A percentile compares a stretch with the other conserved stretches of the same genome.
phyloP scores from a whole-genome alignment of 2,797 vertebrate genomes.

The Argyrosomus regius region DNA sequence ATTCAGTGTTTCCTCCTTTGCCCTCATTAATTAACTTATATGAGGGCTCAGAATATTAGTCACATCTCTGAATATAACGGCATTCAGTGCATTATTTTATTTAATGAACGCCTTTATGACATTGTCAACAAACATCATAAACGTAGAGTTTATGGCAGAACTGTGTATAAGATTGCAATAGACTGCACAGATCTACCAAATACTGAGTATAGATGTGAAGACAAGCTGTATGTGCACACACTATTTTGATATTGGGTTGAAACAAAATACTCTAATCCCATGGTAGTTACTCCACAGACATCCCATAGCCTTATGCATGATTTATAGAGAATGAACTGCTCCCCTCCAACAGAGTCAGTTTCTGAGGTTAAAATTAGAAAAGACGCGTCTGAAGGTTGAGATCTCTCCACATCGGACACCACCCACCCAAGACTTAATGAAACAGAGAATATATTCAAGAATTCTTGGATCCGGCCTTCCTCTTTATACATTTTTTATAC shows the following conservation, averaged over 20 bases:
- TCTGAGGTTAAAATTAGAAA: constrained; percentile 49
- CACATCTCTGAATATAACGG: too few relatives aligned
- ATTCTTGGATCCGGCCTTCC: constrained; percentile 13
- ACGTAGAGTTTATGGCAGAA: background rate
- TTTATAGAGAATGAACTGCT: constrained; percentile 15
- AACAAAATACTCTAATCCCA: background rate
- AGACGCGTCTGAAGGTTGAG: constrained; percentile 41
- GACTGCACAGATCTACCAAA: background rate
- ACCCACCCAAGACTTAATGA: constrained; percentile 32
- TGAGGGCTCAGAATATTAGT: too few relatives aligned
- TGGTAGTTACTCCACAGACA: constrained; percentile 2
- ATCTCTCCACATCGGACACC: constrained; percentile 20
- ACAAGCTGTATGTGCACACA: background rate
- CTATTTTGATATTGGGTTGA: background rate
- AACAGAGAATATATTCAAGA: constrained; percentile 37
- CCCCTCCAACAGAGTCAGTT: background rate
- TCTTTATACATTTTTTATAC: constrained; percentile 39
- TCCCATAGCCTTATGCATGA: constrained; percentile 3
- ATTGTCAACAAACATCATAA: background rate
- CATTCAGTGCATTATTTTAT: background rate
- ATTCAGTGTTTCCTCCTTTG: too few relatives aligned
- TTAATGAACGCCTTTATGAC: background rate
- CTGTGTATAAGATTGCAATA: background rate
- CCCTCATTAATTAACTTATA: too few relatives aligned
- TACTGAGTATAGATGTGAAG: background rate